Evolutionary conservation across 2,797 vertebrate species (phyloP), one percentile per base, ranked within the genome.

Genomic region (Melanotaenia maccullochi): DNA sequence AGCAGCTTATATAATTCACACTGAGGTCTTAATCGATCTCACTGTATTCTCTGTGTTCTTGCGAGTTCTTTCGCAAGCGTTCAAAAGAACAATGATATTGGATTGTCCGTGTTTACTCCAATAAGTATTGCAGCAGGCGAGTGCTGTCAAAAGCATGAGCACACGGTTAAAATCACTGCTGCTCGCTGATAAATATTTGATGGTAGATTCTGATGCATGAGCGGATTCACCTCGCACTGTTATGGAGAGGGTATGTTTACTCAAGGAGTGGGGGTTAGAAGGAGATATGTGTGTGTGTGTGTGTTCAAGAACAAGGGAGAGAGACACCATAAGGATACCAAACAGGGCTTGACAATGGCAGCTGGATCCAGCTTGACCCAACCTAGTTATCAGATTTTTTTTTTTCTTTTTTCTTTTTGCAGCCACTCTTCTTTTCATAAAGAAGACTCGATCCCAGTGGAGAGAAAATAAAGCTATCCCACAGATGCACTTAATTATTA

Each of bases 171-270:
- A 92, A 93, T 93, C 92, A 90, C 88, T 87, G 88, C 90, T 91
- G 89, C 90, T 90, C 76, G 36, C 38, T 75, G 79, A 90, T 94
- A 92, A 93, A 95, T 94, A 93, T 92, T 93, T 93, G 89, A 95
- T 94, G 91, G 88, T 81, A 79, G 85, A 92, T 90, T 93, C 88
- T 89, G 88, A 92, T 89, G 89, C 89, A 93, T 92, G 91, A 92
- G 88, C 74, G 82, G 82, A 89, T 89, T 83, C 90, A 92, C 88
- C 85, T 90, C 76, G 38, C 86, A 73, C 89, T 92, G 92, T 91
- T 91, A 93, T 89, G 80, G 90, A 93, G 90, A 93, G 81, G 84
- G 79, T 89, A 68, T 87, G 90, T 89, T 88, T 85, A 77, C 81
- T 86, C 71, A 64, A 54, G 71, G 69, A 78, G 81, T n/a, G 70